Conservation (phyloP, 2,113 vertebrate genomes). For the Microcebus ravelobensis region DNA sequence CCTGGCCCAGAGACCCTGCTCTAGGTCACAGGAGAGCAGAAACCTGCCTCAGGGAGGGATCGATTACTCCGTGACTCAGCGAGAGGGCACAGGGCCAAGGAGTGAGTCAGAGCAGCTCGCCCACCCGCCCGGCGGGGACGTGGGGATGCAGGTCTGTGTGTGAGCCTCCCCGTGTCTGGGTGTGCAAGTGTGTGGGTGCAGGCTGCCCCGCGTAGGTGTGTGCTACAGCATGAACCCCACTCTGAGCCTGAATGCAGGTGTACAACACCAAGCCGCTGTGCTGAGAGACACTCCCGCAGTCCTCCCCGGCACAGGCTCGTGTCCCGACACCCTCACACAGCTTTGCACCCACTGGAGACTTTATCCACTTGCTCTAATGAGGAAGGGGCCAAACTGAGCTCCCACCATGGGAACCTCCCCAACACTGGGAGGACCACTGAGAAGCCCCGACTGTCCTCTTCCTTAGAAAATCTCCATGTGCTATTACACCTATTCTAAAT, state of each 20-base stretch:
- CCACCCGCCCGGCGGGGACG: neutral
- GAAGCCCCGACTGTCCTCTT: neutral
- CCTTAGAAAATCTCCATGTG: neutral
- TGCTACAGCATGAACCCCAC: neutral
- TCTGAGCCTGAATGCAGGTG: neutral
- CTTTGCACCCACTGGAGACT: neutral
- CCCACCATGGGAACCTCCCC: neutral
- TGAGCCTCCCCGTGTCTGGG: neutral
- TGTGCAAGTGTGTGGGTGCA: neutral
- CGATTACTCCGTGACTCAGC: slow-evolving; percentile 71
- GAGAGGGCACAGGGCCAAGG: slow-evolving; percentile 61
- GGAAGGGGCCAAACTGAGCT: neutral
- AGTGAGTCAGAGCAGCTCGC: slow-evolving; percentile 67
- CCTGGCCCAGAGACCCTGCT: slow-evolving; percentile 38
- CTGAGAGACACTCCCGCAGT: neutral
- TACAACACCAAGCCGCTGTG: neutral
- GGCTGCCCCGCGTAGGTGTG: neutral
- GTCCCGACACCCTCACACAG: neutral
- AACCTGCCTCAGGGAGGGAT: slow-evolving; percentile 48
- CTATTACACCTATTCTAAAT: neutral
- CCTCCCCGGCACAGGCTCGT: neutral
- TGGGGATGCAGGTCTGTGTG: neutral
- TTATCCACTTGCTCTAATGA: neutral
- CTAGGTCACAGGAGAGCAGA: slow-evolving; percentile 66
- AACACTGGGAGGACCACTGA: neutral